Percentiles rank a stretch among this genome's conserved stretches.
phyloP scores from a whole-genome alignment of 1,140 invertebrate species.

The Chironomus tepperi region DNA sequence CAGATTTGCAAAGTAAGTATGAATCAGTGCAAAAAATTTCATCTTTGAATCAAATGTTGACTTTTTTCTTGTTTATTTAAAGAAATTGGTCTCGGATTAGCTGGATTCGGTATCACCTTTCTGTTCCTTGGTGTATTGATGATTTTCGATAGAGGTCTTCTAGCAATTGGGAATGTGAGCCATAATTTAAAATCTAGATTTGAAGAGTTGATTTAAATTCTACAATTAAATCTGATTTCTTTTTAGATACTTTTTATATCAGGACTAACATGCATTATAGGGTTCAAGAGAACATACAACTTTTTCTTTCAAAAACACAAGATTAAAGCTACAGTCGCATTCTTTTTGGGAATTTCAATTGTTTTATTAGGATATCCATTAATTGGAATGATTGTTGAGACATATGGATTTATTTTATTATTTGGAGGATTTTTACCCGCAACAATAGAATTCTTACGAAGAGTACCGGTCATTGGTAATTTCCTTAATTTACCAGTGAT shows the following conservation, averaged over 20 bases:
- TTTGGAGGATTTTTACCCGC: conserved; percentile 85
- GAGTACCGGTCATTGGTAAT: conserved; percentile 65
- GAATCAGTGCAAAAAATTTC: conserved; percentile 25
- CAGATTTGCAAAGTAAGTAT: conserved; percentile 63
- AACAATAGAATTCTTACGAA: conserved; percentile 76
- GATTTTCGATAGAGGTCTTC: conserved; percentile 94
- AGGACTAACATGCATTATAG: conserved; percentile 93
- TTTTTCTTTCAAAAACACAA: conserved; percentile 99
- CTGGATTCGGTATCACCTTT: conserved; percentile 93
- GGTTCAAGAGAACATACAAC: conserved; percentile 85
- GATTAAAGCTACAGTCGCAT: conserved; percentile 81
- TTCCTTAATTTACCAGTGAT: conserved; percentile 67
- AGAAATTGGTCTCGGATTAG: conserved; percentile 97
- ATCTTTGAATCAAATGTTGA: conserved; percentile 9
- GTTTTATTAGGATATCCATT: conserved; percentile 95
- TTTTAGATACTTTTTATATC: conserved; percentile 87
- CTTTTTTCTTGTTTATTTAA: conserved; percentile 35
- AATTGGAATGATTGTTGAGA: conserved; percentile 92
- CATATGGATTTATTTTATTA: conserved; percentile 74
- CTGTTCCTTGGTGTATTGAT: conserved; percentile 90
- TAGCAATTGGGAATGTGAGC: conserved; percentile 96
- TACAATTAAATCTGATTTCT: conserved; percentile 24
- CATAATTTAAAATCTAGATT: conserved; percentile 20
- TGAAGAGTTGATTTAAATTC: conserved; percentile 17
- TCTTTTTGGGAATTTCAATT: conserved; percentile 89